Percentiles rank a stretch among this genome's conserved stretches.
Conservation (phyloP, 2,113 vertebrate genomes). For the Catharus bicknelli region DNA sequence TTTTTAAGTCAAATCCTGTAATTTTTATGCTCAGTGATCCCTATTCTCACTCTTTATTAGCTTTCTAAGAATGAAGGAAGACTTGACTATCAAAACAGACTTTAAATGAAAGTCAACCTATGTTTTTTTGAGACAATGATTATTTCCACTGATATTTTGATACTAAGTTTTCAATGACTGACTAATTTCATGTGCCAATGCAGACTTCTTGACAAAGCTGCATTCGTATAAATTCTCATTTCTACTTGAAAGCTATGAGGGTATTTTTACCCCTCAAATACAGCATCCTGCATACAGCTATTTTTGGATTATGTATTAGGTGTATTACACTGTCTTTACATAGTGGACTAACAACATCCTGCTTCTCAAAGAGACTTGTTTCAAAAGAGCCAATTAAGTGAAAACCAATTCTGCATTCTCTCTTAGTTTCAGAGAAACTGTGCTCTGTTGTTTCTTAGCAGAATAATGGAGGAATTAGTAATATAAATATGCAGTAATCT, state of each 20-base stretch:
- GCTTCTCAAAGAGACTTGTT: constrained; percentile 14
- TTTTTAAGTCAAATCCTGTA: background rate
- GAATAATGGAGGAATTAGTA: constrained; percentile 41
- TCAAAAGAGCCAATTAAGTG: constrained; percentile 51
- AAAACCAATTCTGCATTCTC: constrained; percentile 51
- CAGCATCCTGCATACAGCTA: background rate
- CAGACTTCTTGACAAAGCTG: background rate
- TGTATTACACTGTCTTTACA: constrained; percentile 1
- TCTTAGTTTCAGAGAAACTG: constrained; percentile 22
- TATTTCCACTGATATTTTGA: background rate
- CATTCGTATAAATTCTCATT: background rate
- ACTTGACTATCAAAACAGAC: background rate
- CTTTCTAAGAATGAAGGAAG: background rate
- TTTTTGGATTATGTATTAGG: background rate
- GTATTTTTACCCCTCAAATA: background rate
- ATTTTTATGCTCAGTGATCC: background rate
- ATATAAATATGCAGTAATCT: constrained; percentile 38
- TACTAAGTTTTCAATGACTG: background rate
- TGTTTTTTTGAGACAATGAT: background rate
- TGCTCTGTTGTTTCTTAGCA: background rate
- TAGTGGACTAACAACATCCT: constrained; percentile 27
- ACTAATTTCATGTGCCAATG: background rate
- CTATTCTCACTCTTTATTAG: background rate
- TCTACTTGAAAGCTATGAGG: background rate
- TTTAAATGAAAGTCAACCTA: background rate